phyloP scores from a whole-genome alignment of 1,140 invertebrate genomes.

The Heliconius congener region DNA sequence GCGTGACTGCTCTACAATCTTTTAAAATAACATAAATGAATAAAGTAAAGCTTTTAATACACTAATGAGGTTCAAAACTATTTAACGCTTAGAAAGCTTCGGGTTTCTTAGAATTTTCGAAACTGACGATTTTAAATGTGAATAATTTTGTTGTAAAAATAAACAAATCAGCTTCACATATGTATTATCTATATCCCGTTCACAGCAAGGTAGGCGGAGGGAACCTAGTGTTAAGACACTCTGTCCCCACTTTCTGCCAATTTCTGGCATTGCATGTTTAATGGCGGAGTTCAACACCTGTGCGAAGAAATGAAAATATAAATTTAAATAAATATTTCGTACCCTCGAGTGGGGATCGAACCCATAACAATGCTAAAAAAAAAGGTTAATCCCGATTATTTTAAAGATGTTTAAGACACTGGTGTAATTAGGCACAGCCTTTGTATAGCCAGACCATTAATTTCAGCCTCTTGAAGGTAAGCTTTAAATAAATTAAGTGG shows the following conservation, averaged over 20 bases:
- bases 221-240: too few relatives aligned
- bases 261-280: too few relatives aligned
- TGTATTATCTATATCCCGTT: too few relatives aligned
- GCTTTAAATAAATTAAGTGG: constrained; percentile 11
- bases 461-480: constrained; percentile 7
- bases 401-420: not conserved
- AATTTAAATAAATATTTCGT: too few relatives aligned
- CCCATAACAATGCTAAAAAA: too few relatives aligned
- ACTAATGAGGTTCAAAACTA: constrained; percentile 4
- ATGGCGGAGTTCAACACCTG: too few relatives aligned
- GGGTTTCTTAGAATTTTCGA: not conserved
- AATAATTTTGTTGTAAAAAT: too few relatives aligned
- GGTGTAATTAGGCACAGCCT: not conserved
- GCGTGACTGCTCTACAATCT: not conserved
- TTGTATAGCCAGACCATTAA: constrained; percentile 10
- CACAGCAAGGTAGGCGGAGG: too few relatives aligned
- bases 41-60: not conserved
- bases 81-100: not conserved
- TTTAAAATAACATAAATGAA: not conserved
- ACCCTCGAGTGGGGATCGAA: too few relatives aligned
- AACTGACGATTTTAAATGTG: not conserved
- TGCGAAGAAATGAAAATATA: too few relatives aligned
- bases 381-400: not conserved
- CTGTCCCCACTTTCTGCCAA: too few relatives aligned
- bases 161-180: too few relatives aligned